Evolutionary conservation across 2,797 vertebrate species (phyloP).

Genomic region (Tolypeutes matacus): DNA sequence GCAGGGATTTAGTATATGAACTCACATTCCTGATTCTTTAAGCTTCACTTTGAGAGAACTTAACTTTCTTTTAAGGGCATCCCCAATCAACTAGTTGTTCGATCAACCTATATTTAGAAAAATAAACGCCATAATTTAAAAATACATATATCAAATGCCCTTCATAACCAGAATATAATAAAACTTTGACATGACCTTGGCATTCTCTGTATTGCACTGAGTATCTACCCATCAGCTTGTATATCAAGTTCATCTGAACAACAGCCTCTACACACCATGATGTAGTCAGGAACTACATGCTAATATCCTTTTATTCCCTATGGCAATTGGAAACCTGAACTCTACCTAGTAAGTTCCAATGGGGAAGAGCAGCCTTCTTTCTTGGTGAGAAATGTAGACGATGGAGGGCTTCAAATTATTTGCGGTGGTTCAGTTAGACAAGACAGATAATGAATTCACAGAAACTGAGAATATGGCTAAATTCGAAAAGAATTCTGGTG

Average conservation of each 20-base stretch:
- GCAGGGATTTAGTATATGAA: slow-evolving; percentile 76
- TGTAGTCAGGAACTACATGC: slow-evolving; percentile 25
- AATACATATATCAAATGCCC: slow-evolving; percentile 76
- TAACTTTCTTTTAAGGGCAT: slow-evolving; percentile 69
- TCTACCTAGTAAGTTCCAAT: slow-evolving; percentile 20
- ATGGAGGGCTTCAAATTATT: neutral
- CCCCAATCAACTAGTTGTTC: slow-evolving; percentile 72
- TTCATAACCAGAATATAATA: slow-evolving; percentile 69
- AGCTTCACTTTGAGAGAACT: slow-evolving; percentile 56
- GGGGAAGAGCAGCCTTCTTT: rapidly evolving
- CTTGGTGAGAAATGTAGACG: slow-evolving; percentile 33
- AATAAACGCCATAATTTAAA: slow-evolving; percentile 80
- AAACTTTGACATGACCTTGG: slow-evolving; percentile 62
- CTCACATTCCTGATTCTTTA: slow-evolving; percentile 78
- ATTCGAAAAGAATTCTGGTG: too few relatives aligned
- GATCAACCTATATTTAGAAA: slow-evolving; percentile 82
- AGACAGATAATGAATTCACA: slow-evolving; percentile 42
- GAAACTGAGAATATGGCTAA: neutral
- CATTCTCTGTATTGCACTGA: slow-evolving; percentile 58
- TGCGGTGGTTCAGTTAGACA: slow-evolving; percentile 32
- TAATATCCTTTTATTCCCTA: slow-evolving; percentile 56
- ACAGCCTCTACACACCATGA: neutral
- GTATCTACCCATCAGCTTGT: slow-evolving; percentile 59
- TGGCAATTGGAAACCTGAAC: slow-evolving; percentile 57
- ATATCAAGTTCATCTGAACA: slow-evolving; percentile 36